Evolutionary conservation across 2,113 vertebrate genomes (phyloP), one percentile per base, ranked within the genome.

Genomic region (Nipponia nippon): DNA sequence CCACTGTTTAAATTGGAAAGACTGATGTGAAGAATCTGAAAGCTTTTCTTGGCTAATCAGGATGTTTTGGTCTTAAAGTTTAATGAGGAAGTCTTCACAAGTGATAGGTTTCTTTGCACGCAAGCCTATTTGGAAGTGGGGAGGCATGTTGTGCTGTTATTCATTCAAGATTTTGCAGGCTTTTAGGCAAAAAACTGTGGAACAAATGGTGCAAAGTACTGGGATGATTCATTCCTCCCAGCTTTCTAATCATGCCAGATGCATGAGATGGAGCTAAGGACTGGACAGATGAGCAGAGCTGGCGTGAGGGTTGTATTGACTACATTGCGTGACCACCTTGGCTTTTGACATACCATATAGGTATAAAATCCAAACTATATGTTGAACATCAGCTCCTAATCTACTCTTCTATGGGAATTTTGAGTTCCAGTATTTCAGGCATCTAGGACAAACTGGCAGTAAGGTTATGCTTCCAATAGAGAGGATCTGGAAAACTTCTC

Each of bases 251-350:
- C 19, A 18, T n/a, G 7, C 16, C 40, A 23, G 20, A 17, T 70
- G 7, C 21, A 26, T 49, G 10, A 87, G 67, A 11, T 21, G 21
- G 40, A 89, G 6, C 5, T 27, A 13, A 53, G 52, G 21, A 72
- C 3, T 2, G 29, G 42, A 90, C 15, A 82, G 73, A 50, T 50
- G 11, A 67, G 5, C 1, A 1, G 38, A 93, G 32, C 10, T 87
- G 17, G 16, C 1, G 0, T 66, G 42, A 30, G 4, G 18, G 8
- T 3, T 44, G 2, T 52, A 59, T 17, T 63, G n/a, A 27, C 34
- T 36, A 55, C 6, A 21, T 3, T 55, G 26, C 26, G 42, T 47
- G 11, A 59, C 13, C 12, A 59, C 6, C 5, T 53, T 62, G 85
- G 19, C 29, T 88, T 87, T 55, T 62, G 32, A 61, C 10, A 34